A percentile compares a stretch with the other conserved stretches of the same genome.
These are phyloP conservation scores for Ochropleura plecta DNA, from an alignment of 2,888 invertebrate species.

Conservation along the genomic window DNA sequence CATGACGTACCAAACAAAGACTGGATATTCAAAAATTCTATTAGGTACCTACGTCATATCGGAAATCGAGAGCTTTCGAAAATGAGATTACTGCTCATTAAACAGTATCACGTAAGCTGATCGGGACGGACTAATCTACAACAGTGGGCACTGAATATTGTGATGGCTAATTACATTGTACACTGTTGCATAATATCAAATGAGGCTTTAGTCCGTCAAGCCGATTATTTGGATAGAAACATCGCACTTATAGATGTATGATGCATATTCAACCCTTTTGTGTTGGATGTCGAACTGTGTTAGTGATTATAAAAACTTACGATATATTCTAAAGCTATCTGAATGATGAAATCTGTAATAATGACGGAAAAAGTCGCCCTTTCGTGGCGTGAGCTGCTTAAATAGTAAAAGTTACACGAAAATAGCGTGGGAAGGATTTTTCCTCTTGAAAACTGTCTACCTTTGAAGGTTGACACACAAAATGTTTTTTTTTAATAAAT, in stretches of 20 bases:
- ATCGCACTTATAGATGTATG: conserved; percentile 14
- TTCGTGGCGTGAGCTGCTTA: too few species aligned
- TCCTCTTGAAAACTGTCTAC: too few species aligned
- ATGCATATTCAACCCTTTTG: conserved; percentile 22
- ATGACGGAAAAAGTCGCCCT: too few species aligned
- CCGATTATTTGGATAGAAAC: conserved; percentile 41
- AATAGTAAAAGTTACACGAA: too few species aligned
- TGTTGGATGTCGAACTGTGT: conserved; percentile 11
- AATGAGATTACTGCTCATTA: conserved; percentile 47
- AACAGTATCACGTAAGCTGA: conserved; percentile 35
- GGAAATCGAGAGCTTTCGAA: conserved; percentile 9
- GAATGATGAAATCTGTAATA: too few species aligned
- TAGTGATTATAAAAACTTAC: conserved; percentile 3
- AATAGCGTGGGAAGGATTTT: too few species aligned
- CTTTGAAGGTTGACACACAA: too few species aligned
- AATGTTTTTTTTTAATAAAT: too few species aligned
- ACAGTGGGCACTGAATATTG: conserved; percentile 8
- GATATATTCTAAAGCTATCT: too few species aligned
- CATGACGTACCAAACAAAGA: conserved; percentile 42
- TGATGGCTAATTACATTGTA: conserved; percentile 16
- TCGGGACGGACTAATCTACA: conserved; percentile 13
- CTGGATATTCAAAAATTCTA: conserved; percentile 11
- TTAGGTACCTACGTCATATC: conserved; percentile 45
- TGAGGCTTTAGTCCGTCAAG: conserved; percentile 1
- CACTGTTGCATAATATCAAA: conserved; percentile 34